These are phyloP conservation scores for Chromobotia macracanthus DNA, from an alignment of 2,797 vertebrate genomes.

Conservation along the genomic window DNA sequence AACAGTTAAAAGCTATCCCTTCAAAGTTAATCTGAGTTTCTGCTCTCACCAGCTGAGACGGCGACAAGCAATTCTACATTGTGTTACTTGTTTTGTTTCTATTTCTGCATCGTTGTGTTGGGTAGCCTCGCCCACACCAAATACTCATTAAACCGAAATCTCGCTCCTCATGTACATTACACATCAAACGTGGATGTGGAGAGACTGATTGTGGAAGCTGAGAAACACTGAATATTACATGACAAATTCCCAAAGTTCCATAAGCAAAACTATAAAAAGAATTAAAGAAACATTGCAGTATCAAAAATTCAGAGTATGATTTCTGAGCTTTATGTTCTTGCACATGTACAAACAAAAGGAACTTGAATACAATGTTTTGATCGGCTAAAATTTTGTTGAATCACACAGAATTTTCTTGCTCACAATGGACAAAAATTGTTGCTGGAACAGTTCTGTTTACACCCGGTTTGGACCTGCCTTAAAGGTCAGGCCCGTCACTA, in stretches of 20 bases:
- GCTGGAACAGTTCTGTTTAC: too few species aligned
- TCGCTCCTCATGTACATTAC: not conserved
- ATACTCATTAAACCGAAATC: conserved; percentile 7
- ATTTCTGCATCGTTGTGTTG: not conserved
- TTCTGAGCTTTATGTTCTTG: not conserved
- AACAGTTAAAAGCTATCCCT: not conserved
- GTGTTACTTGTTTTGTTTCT: not conserved
- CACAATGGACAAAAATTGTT: too few species aligned
- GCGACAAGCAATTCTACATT: not conserved
- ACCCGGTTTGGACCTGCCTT: not conserved
- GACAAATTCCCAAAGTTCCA: not conserved
- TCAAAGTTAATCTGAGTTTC: not conserved
- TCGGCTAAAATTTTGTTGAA: too few species aligned
- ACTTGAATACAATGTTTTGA: too few species aligned
- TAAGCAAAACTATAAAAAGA: not conserved
- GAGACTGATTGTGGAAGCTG: not conserved
- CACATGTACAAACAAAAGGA: too few species aligned
- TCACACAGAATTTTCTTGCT: too few species aligned
- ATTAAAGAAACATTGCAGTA: not conserved
- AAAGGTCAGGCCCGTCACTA: not conserved
- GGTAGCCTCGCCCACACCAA: not conserved
- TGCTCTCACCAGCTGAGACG: not conserved
- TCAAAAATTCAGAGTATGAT: not conserved
- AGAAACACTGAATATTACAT: not conserved
- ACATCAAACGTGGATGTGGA: not conserved